Evolutionary conservation across 2,797 vertebrate species (phyloP).

Genomic region (Cygnus olor): DNA sequence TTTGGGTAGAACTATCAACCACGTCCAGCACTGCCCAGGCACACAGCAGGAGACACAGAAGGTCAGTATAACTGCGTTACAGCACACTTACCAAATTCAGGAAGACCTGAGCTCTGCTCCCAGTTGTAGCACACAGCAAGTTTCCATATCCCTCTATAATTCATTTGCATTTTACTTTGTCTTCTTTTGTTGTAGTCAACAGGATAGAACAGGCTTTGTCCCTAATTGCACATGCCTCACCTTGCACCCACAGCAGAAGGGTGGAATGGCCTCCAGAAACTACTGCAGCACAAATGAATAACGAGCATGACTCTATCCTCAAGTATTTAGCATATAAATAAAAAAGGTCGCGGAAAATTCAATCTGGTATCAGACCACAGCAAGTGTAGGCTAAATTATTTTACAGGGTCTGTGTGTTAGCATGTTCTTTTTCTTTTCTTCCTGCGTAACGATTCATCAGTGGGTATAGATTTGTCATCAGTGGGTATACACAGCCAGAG

Average conservation of each 20-base stretch:
- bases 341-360: not conserved
- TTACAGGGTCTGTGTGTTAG: not conserved
- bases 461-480: not conserved
- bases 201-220: not conserved
- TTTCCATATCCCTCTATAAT: not conserved
- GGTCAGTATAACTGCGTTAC: not conserved
- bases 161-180: not conserved
- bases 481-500: accelerated
- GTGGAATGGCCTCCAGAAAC: not conserved
- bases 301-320: not conserved
- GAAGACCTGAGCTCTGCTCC: not conserved
- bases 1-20: not conserved
- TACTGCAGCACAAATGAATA: not conserved
- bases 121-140: not conserved
- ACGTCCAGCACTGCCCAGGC: not conserved
- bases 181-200: not conserved
- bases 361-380: not conserved
- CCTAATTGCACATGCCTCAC: not conserved
- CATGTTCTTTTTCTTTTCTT: not conserved
- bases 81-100: not conserved
- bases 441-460: not conserved
- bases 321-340: not conserved
- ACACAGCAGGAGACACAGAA: not conserved
- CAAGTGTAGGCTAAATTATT: not conserved
- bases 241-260: not conserved